These are phyloP conservation scores for Tachysurus vachellii DNA, from an alignment of 2,113 vertebrate species.

Conservation along the genomic window DNA sequence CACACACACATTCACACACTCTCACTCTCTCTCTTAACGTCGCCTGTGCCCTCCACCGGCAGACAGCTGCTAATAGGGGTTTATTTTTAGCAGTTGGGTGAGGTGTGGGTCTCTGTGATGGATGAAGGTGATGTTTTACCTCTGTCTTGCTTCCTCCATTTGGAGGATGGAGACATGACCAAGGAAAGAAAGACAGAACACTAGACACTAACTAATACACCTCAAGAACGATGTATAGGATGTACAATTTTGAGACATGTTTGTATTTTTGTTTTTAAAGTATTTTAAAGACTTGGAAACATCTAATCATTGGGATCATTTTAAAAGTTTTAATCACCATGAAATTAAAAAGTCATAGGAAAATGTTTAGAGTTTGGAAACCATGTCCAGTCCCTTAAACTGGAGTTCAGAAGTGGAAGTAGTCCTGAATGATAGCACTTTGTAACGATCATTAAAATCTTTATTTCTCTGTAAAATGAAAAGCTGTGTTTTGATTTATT, in stretches of 20 bases:
- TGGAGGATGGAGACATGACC: not conserved
- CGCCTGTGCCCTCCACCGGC: conserved; percentile 48
- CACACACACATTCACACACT: conserved; percentile 15
- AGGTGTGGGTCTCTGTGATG: conserved; percentile 67
- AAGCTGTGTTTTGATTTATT: not conserved
- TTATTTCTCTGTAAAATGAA: not conserved
- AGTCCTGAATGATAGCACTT: not conserved
- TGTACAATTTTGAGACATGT: not conserved
- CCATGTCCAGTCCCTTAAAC: not conserved
- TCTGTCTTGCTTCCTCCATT: conserved; percentile 39
- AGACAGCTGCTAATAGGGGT: conserved; percentile 69
- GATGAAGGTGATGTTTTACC: conserved; percentile 70
- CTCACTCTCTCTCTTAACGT: conserved; percentile 14
- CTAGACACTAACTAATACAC: not conserved
- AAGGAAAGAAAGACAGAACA: conserved; percentile 16
- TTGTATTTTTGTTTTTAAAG: not conserved
- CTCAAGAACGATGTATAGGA: not conserved
- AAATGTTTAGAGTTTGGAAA: not conserved
- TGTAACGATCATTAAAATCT: not conserved
- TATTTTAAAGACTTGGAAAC: not conserved
- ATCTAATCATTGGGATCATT: not conserved
- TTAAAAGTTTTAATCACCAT: not conserved
- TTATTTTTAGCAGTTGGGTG: conserved; percentile 74
- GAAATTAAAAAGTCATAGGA: not conserved
- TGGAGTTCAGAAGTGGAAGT: not conserved